Evolutionary conservation across 2,888 invertebrate genomes (phyloP).

Genomic region (Acrobasis repandana): DNA sequence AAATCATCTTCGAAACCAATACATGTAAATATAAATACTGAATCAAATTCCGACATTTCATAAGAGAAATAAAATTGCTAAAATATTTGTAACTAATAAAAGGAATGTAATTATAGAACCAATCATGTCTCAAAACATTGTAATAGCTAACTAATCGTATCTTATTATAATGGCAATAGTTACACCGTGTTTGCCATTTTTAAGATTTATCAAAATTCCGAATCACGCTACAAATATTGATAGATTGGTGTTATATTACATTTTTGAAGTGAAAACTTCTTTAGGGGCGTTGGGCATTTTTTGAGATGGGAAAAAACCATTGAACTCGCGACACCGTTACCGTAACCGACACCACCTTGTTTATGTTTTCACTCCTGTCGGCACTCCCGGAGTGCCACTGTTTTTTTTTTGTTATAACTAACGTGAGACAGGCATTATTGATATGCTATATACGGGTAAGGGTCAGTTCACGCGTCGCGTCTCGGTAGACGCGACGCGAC

Average conservation of each 20-base stretch:
- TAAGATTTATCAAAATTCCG: conserved; percentile 12
- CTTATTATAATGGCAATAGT: conserved; percentile 31
- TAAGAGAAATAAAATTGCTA: conserved; percentile 37
- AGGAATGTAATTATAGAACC: conserved; percentile 51
- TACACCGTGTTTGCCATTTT: conserved; percentile 29
- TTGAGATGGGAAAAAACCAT: too few relatives aligned
- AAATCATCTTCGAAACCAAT: conserved; percentile 18
- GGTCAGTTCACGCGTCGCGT: too few relatives aligned
- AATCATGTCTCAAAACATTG: conserved; percentile 32
- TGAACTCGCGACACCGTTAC: too few relatives aligned
- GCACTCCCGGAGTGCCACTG: too few relatives aligned
- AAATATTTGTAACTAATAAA: conserved; percentile 41
- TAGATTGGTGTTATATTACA: conserved; percentile 16
- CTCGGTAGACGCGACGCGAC: too few relatives aligned
- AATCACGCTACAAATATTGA: conserved; percentile 21
- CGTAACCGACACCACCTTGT: too few relatives aligned
- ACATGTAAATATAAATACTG: conserved; percentile 40
- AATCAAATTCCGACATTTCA: conserved; percentile 33
- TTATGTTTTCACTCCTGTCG: too few relatives aligned
- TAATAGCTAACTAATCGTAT: conserved; percentile 25
- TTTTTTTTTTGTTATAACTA: too few relatives aligned
- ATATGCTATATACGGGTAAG: too few relatives aligned
- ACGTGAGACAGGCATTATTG: too few relatives aligned
- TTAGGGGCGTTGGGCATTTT: too few relatives aligned
- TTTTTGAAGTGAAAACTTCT: too few relatives aligned